Base-by-base conservation (phyloP, 30 jellyfish, hydroid and myxozoan species). In the Chrysaora quinquecirrha region DNA sequence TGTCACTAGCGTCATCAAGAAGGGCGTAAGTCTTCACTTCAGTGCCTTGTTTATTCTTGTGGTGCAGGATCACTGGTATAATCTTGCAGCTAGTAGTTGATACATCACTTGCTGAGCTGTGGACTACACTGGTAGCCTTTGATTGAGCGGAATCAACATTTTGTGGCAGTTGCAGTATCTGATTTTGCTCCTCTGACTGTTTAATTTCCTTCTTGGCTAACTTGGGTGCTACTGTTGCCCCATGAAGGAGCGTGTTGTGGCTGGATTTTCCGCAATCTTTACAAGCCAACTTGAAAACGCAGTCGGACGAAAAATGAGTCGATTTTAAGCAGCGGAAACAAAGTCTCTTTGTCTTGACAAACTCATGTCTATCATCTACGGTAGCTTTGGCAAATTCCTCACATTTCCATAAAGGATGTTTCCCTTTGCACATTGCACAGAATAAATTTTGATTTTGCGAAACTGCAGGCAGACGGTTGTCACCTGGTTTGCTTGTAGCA, bases 141-240 rank as follows among this genome's bases (percentile, higher is more conserved):
- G 58, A 43, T 16, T 43, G 12, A 6, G 9, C 58, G 16, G 58
- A 43, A 43, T 43, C 58, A 43, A 43, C 58, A 43, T 43, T 43
- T 9, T 6, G 9, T 9, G 58, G 58, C 9, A 16, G 12, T 16
- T 43, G 58, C 16, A 6, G 58, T 43, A 43, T 16, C 58, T 43
- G 58, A 9, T 16, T 43, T 43, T 43, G 58, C 16, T 43, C 58
- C 58, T 43, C 58, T 43, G 58, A 16, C 16, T 43, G 58, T 16
- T 43, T 43, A 43, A 9, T 43, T 43, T 43, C 58, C 9, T 16
- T 43, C 58, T 43, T 43, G 9, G 58, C 58, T 43, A 6, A 16
- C 58, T 43, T 43, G 58, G 58, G 58, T 16, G 58, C 58, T 43
- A 43, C 58, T 16, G 58, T 43, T 43, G 58, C 58, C 58, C 58